Evolutionary conservation across 2,888 invertebrate genomes (phyloP).

Genomic region (Tetheella fluctuosa): DNA sequence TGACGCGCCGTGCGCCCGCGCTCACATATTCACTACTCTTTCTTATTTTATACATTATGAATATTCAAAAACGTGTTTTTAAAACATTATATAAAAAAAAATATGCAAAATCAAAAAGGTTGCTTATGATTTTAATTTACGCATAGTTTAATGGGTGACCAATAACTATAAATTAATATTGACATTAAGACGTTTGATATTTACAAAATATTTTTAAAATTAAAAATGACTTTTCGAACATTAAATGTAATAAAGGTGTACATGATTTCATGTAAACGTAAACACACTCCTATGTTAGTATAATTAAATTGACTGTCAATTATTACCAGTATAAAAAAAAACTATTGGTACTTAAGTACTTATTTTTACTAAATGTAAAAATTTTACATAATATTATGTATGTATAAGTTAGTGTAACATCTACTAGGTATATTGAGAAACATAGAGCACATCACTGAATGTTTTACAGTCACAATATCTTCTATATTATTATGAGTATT

Average conservation of each 20-base stretch:
- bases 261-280: no score
- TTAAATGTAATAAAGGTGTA: no score
- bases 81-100: background rate
- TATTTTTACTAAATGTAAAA: no score
- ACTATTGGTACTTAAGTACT: no score
- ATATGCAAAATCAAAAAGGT: slow-evolving; percentile 9
- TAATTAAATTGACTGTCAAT: background rate
- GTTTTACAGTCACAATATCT: background rate
- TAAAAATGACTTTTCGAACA: no score
- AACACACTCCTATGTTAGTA: background rate
- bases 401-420: no score
- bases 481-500: background rate
- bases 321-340: no score
- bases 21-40: slow-evolving; percentile 28
- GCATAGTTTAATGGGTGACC: background rate
- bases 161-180: background rate
- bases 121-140: slow-evolving; percentile 5
- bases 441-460: no score
- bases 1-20: slow-evolving; percentile 48
- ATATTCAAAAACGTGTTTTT: slow-evolving; percentile 42
- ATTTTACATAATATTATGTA: no score
- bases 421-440: no score
- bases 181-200: background rate
- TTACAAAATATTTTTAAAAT: no score
- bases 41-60: slow-evolving; percentile 40